phyloP scores from a whole-genome alignment of 2,888 invertebrate genomes.

The Sylvicola fuscatus region DNA sequence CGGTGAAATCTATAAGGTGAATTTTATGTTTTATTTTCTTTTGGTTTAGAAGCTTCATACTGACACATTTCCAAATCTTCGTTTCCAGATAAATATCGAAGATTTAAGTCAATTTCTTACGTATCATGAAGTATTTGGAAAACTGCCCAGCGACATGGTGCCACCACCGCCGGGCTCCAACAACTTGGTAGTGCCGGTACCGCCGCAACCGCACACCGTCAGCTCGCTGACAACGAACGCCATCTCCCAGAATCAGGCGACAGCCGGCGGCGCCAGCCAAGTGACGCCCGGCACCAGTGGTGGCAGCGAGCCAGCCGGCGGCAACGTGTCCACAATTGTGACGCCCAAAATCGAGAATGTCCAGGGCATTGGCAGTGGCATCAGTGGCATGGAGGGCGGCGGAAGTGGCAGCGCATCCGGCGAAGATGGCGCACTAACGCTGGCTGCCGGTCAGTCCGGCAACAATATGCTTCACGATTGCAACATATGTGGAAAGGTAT shows the following conservation, averaged over 20 bases:
- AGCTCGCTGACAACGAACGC: slow-evolving; percentile 6
- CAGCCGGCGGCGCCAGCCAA: not conserved
- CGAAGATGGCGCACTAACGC: too few relatives aligned
- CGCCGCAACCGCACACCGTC: not conserved
- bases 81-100: slow-evolving; percentile 53
- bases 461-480: slow-evolving; percentile 37
- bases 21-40: too few relatives aligned
- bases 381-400: not conserved
- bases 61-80: too few relatives aligned
- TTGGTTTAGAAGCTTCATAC: too few relatives aligned
- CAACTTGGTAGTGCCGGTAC: slow-evolving; percentile 14
- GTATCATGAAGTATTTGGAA: slow-evolving; percentile 70
- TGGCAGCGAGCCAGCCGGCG: not conserved
- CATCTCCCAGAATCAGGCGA: slow-evolving; percentile 5
- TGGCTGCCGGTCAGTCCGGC: not conserved
- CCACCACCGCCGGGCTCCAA: slow-evolving; percentile 27
- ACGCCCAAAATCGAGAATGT: slow-evolving; percentile 2
- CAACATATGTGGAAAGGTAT: slow-evolving; percentile 71
- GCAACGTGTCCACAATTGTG: not conserved
- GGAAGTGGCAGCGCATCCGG: slow-evolving; percentile 1
- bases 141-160: slow-evolving; percentile 29
- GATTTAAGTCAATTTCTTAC: slow-evolving; percentile 66
- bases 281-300: not conserved
- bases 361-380: not conserved
- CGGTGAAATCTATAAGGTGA: slow-evolving; percentile 49